Evolutionary conservation across 2,113 vertebrate genomes (phyloP).

Genomic region (Neoarius graeffei): DNA sequence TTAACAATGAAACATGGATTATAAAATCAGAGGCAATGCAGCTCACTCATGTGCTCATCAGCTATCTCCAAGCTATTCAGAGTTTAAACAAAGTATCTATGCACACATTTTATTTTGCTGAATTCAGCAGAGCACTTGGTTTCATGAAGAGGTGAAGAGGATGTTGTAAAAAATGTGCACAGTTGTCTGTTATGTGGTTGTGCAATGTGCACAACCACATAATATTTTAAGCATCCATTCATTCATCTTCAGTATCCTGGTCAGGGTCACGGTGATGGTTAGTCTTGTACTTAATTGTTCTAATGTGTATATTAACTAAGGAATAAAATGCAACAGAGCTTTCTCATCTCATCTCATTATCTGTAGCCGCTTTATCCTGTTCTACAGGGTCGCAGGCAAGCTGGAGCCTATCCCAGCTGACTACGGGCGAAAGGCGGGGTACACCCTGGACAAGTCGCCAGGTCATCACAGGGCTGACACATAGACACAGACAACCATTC

Average conservation of each 20-base stretch:
- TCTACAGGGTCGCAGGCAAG: too few relatives aligned
- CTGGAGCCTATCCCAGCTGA: too few relatives aligned
- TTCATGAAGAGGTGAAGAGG: neutral
- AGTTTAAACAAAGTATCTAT: neutral
- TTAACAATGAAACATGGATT: slow-evolving; percentile 31
- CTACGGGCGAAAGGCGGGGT: too few relatives aligned
- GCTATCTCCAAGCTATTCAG: neutral
- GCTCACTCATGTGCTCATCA: neutral
- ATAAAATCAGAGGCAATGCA: slow-evolving; percentile 19
- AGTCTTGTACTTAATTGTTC: neutral
- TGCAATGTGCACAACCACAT: neutral
- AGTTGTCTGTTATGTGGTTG: neutral
- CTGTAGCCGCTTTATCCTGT: too few relatives aligned
- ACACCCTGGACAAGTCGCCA: too few relatives aligned
- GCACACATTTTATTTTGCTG: neutral
- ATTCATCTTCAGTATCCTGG: neutral
- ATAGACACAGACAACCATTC: too few relatives aligned
- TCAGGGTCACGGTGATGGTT: neutral
- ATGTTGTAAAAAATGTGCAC: neutral
- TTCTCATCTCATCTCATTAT: too few relatives aligned
- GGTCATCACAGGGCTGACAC: too few relatives aligned
- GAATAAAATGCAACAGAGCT: neutral
- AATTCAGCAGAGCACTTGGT: neutral
- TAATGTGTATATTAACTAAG: neutral
- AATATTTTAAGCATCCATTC: neutral